phyloP scores from a whole-genome alignment of 2,113 vertebrate species.

The Pithys albifrons region DNA sequence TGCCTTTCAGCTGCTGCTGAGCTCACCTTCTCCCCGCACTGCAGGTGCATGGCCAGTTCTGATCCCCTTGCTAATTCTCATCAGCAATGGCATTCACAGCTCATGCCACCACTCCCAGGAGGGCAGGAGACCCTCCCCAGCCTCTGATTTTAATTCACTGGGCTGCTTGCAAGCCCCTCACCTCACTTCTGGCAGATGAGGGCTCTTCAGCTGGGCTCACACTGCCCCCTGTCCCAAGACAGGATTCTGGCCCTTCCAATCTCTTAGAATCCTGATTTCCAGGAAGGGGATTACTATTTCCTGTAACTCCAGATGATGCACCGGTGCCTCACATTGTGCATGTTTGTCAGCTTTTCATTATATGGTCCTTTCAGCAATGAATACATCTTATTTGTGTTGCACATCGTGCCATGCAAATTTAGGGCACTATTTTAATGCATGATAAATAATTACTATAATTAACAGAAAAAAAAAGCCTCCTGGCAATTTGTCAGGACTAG shows the following conservation, averaged over 20 bases:
- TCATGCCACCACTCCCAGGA: neutral
- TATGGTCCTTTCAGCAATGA: neutral
- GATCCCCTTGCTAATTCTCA: neutral
- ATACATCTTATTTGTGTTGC: conserved; percentile 8
- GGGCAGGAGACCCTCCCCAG: neutral
- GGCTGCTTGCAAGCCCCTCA: neutral
- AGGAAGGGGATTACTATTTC: neutral
- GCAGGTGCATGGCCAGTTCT: neutral
- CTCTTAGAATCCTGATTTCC: neutral
- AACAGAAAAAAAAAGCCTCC: conserved; percentile 31
- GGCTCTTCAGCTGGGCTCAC: neutral
- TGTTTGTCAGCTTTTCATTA: conserved; percentile 6
- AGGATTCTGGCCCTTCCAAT: neutral
- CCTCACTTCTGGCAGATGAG: neutral
- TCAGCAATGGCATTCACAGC: neutral
- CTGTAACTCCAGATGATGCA: neutral
- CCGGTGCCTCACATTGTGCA: neutral
- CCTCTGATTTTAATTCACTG: neutral
- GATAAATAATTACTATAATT: conserved; percentile 67
- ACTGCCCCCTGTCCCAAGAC: conserved; percentile 42
- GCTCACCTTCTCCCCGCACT: neutral
- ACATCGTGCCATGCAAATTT: conserved; percentile 49
- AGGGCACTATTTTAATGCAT: conserved; percentile 50
- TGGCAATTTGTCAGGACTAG: conserved; percentile 60
- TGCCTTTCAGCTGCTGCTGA: neutral